Evolutionary conservation across 1,140 invertebrate species (phyloP), one percentile per base, ranked within the genome.

Genomic region (Drosophila sulfurigaster): DNA sequence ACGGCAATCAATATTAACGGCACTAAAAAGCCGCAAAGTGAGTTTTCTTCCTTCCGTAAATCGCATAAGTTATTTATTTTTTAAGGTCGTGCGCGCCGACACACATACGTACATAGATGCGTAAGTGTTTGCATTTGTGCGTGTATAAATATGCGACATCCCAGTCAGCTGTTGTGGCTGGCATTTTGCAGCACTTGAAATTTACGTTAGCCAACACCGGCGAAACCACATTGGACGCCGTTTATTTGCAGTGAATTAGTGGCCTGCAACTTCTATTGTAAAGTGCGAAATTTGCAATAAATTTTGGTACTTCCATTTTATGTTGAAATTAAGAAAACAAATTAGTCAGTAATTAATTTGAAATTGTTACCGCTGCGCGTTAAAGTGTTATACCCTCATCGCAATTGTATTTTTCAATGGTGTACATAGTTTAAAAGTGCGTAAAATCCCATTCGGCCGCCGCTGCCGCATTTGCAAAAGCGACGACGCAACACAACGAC

Each of bases 1-100:
- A 95, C 94, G 48, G 94, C 95, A 60, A 95, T 95, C 67, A 93
- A 92, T 49, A 95, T 95, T 65, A 93, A 93, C 58, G 91, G 91
- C 43, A 78, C 91, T 2, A 93, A 93, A 16, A 92, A 88, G 68
- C 85, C 87, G 77, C 78, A 71, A 67, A 91, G 92, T 93, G 58
- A 92, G 92, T 91, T 10, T 20, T 41, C 11, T 46, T 20, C 43
- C 11, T 46, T 2, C 51, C 11, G 1, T 57, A 13, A 25, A 25
- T 25, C 5, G 49, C 38, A 64, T 67, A 43, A 11, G 8, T 51
- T 25, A 45, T 30, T 54, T 20, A 20, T 38, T 68, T 81, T 75
- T 11, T 52, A 67, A 59, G 43, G 6, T 62, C 7, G 51, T 43
- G 13, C 49, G 64, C 78, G 64, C 64, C 65, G 3, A 3, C 5